These are phyloP conservation scores for Aporophyla lueneburgensis DNA, from an alignment of 2,888 invertebrate genomes.

Conservation along the genomic window DNA sequence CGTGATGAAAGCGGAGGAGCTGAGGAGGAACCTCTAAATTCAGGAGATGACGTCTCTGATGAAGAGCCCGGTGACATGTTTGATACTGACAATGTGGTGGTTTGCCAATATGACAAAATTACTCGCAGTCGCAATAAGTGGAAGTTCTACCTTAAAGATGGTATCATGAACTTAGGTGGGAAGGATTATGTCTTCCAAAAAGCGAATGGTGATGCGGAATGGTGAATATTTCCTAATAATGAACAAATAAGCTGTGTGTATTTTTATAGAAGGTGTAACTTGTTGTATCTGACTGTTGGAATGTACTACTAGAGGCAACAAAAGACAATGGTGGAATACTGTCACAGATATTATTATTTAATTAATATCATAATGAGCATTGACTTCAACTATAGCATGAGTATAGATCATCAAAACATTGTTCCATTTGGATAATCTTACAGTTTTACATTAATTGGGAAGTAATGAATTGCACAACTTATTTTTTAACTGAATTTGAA, in stretches of 20 bases:
- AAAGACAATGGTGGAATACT: constrained; percentile 73
- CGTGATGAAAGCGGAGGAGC: constrained; percentile 92
- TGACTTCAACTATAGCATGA: constrained; percentile 59
- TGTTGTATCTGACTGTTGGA: constrained; percentile 79
- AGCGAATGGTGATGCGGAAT: constrained; percentile 99
- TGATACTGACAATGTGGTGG: constrained; percentile 99
- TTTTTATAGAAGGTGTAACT: constrained; percentile 81
- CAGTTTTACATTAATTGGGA: constrained; percentile 18
- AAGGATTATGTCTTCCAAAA: constrained; percentile 99
- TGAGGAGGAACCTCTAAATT: constrained; percentile 97
- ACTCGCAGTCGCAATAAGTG: constrained; percentile 99
- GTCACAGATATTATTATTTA: constrained; percentile 66
- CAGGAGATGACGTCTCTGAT: constrained; percentile 99
- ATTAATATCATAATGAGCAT: constrained; percentile 43
- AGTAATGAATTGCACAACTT: constrained; percentile 21
- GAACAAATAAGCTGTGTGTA: constrained; percentile 80
- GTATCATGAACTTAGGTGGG: constrained; percentile 99
- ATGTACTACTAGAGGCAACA: constrained; percentile 70
- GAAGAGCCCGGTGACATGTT: constrained; percentile 98
- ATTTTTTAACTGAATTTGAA: background rate
- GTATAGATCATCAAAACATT: constrained; percentile 8
- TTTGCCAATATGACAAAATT: constrained; percentile 99
- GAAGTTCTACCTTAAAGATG: constrained; percentile 99
- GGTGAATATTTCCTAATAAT: constrained; percentile 92
- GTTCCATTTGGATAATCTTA: constrained; percentile 7